Evolutionary conservation across 2,888 invertebrate species (phyloP), one percentile per base, ranked within the genome.

Genomic region (Blera fallax): DNA sequence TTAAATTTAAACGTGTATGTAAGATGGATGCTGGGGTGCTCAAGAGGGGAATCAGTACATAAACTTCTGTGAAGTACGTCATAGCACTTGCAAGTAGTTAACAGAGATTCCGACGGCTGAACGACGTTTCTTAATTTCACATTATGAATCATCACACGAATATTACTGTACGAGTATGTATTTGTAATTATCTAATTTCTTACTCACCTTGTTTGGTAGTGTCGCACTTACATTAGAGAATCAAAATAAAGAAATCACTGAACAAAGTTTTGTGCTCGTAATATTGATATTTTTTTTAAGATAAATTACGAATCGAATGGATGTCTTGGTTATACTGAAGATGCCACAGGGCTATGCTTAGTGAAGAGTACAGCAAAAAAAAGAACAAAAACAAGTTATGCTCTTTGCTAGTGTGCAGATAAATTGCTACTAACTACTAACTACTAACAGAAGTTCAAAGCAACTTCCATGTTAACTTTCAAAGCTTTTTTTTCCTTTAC

Each of bases 51-150:
- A 27, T 27, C 52, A 10, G 40, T 58, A 65, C 10, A 58, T 34
- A 56, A 60, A 73, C 56, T 50, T 69, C 7, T 43, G n/a, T n/a
- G n/a, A 77, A 67, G 45, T 85, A 85, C 85, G 85, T 85, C 81
- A 81, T 40, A 77, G 24, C 50, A 65, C 50, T 74, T 56, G 64
- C 6, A 32, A 54, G 52, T 52, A 14, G 48, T 62, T 74, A 56
- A 16, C n/a, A 54, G 32, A 52, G 37, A 70, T 70, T 65, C 48
- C 65, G 34, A 40, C n/a, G n/a, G n/a, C n/a, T n/a, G n/a, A n/a
- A n/a, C n/a, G n/a, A n/a, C 24, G 52, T 18, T 74, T 65, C 43
- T 27, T 16, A 52, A 72, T 54, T 67, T 60, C 8, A n/a, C 54
- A 50, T 5, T 24, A 43, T 78, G 72, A 83, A 29, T 83, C 82